Percentiles rank a stretch among this genome's conserved stretches.
phyloP scores from a whole-genome alignment of 92 coral and sea anemone genomes.

The Parazoanthus atlanticus region DNA sequence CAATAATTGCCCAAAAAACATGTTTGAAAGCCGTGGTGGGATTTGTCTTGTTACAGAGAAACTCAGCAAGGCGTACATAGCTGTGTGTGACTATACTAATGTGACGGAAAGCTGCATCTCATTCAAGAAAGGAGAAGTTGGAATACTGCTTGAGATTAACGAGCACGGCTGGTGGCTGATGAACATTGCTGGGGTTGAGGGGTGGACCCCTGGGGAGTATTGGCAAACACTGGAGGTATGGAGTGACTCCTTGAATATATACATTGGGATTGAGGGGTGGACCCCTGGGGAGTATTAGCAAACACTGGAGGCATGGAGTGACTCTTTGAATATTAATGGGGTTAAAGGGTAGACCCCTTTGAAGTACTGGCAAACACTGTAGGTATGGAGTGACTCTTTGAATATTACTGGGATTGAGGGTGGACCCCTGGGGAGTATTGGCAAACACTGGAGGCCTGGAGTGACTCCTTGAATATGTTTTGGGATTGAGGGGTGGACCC shows the following conservation, averaged over 20 bases:
- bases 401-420: slow-evolving; percentile 64
- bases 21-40: not conserved
- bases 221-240: slow-evolving; percentile 65
- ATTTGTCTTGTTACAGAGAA: slow-evolving; percentile 18
- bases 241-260: slow-evolving; percentile 28
- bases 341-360: slow-evolving; percentile 69
- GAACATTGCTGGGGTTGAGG: slow-evolving; percentile 73
- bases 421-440: slow-evolving; percentile 69
- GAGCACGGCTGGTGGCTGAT: slow-evolving; percentile 79
- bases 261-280: slow-evolving; percentile 67
- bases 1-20: too few species aligned
- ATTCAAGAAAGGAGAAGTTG: slow-evolving; percentile 73
- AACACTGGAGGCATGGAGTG: slow-evolving; percentile 21
- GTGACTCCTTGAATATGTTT: slow-evolving; percentile 33
- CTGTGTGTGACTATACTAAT: slow-evolving; percentile 64
- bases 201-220: slow-evolving; percentile 78
- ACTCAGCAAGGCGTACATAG: slow-evolving; percentile 56
- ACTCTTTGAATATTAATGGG: slow-evolving; percentile 43
- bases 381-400: slow-evolving; percentile 2
- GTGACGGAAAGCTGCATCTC: slow-evolving; percentile 57
- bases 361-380: slow-evolving; percentile 42
- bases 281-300: slow-evolving; percentile 66
- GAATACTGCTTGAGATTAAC: slow-evolving; percentile 58
- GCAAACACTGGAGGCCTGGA: slow-evolving; percentile 32
- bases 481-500: slow-evolving; percentile 70